Conservation (phyloP, 2,888 invertebrate species). For the Coelopa pilipes region DNA sequence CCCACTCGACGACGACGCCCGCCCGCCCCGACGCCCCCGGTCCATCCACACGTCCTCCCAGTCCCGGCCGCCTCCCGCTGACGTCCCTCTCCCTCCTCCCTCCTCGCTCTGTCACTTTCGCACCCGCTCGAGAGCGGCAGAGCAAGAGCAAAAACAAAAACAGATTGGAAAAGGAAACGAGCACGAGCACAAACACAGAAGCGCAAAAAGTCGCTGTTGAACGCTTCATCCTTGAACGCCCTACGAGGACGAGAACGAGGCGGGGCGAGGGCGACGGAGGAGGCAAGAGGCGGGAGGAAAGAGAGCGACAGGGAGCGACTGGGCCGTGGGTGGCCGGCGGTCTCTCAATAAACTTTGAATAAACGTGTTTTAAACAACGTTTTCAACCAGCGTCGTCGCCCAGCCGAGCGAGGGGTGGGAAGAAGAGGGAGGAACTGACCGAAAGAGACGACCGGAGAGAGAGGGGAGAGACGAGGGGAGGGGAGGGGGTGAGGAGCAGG, state of each 20-base stretch:
- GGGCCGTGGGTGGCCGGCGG: not conserved
- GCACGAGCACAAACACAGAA: not conserved
- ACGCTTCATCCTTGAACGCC: slow-evolving; percentile 37
- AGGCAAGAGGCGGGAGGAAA: too few relatives aligned
- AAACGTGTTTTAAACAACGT: slow-evolving; percentile 42
- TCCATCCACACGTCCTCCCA: too few relatives aligned
- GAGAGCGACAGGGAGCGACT: not conserved
- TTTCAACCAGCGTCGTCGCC: slow-evolving; percentile 7
- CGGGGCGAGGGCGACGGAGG: too few relatives aligned
- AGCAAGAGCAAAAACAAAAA: not conserved
- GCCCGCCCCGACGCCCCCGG: too few relatives aligned
- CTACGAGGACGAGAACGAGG: not conserved
- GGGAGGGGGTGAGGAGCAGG: not conserved
- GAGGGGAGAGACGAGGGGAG: not conserved
- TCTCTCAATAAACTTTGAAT: slow-evolving; percentile 42
- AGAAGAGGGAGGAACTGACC: not conserved
- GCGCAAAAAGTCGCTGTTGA: not conserved
- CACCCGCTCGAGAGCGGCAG: not conserved
- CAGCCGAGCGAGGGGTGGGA: not conserved
- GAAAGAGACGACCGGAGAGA: not conserved
- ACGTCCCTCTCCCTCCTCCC: too few relatives aligned
- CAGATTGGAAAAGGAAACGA: slow-evolving; percentile 4
- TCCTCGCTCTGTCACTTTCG: too few relatives aligned
- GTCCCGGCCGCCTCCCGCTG: too few relatives aligned
- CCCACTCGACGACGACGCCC: too few relatives aligned